Conservation (phyloP, 2,888 invertebrate species). For the Philhelius pedissequus region DNA sequence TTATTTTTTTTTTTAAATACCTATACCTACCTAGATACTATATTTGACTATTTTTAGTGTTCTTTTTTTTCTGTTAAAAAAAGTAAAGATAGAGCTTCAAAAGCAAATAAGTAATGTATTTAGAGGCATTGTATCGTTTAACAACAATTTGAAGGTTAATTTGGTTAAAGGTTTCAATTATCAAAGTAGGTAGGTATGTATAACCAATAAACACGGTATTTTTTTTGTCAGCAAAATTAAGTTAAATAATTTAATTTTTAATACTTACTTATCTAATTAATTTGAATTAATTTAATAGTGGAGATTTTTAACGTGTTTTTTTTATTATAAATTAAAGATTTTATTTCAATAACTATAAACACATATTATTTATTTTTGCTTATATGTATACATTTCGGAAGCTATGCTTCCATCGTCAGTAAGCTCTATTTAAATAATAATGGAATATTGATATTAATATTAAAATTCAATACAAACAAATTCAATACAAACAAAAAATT, state of each 20-base stretch:
- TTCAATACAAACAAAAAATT: no score
- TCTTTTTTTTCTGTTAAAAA: constrained; percentile 1
- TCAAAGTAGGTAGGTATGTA: constrained; percentile 30
- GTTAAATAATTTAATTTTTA: neutral
- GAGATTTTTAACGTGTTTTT: no score
- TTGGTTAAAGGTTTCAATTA: constrained; percentile 63
- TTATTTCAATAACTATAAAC: no score
- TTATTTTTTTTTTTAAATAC: constrained; percentile 16
- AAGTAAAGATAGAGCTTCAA: neutral
- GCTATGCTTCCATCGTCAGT: no score
- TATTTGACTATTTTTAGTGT: neutral
- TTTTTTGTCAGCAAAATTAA: neutral
- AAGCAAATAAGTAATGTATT: neutral
- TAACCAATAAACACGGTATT: neutral
- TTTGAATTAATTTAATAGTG: no score
- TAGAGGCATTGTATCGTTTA: constrained; percentile 49
- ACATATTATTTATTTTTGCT: no score
- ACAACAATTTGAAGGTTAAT: constrained; percentile 64
- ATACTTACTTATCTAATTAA: neutral
- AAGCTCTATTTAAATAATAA: no score
- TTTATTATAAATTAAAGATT: no score
- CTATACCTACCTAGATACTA: no score
- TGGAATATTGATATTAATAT: no score
- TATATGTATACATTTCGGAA: no score
- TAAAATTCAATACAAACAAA: no score